A percentile compares a stretch with the other conserved stretches of the same genome.
phyloP scores from a whole-genome alignment of 2,888 invertebrate species.

The Margaritifera margaritifera region DNA sequence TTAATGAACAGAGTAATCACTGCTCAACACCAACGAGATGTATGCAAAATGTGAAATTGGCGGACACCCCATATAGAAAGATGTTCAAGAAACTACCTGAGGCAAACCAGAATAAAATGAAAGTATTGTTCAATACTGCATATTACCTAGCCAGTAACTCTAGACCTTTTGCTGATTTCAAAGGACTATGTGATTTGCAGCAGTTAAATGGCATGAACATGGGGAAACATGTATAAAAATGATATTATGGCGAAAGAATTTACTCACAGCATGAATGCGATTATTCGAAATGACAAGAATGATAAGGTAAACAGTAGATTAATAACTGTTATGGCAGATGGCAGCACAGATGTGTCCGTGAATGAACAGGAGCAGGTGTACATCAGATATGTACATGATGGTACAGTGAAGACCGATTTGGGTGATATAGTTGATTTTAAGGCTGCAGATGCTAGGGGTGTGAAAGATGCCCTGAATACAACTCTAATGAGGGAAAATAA shows the following conservation, averaged over 20 bases:
- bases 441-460: neutral
- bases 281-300: neutral
- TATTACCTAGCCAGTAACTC: neutral
- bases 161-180: constrained; percentile 3
- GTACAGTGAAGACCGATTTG: neutral
- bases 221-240: neutral
- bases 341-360: neutral
- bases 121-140: neutral
- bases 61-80: too few relatives aligned
- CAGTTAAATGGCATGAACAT: neutral
- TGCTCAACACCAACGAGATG: too few relatives aligned
- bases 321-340: constrained; percentile 2
- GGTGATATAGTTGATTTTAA: neutral
- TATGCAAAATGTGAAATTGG: too few relatives aligned
- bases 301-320: neutral
- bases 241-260: neutral
- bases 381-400: neutral
- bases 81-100: too few relatives aligned
- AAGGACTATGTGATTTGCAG: constrained; percentile 1
- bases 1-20: too few relatives aligned
- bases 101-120: too few relatives aligned
- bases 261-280: neutral
- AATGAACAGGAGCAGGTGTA: constrained; percentile 7
- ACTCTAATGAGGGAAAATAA: too few relatives aligned
- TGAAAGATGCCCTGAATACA: neutral